Evolutionary conservation across 2,113 vertebrate genomes (phyloP).

Genomic region (Lamprotornis superbus): DNA sequence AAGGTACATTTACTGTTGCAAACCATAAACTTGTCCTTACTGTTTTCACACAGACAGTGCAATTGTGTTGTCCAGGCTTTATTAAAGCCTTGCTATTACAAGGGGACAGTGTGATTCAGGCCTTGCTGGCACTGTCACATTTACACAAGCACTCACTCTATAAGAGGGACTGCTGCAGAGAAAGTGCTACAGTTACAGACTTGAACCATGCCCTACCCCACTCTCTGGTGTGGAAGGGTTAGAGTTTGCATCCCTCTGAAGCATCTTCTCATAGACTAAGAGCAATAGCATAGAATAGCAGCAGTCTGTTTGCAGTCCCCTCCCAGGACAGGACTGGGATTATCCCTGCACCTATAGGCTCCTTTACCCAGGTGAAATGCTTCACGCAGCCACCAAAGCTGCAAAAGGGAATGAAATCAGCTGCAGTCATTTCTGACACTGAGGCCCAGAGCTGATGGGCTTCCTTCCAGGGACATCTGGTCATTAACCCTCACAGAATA

Average conservation of each 20-base stretch:
- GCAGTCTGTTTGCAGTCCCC: not conserved
- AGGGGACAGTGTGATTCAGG: not conserved
- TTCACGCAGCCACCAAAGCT: not conserved
- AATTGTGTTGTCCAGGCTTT: not conserved
- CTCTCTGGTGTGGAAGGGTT: not conserved
- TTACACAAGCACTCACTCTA: not conserved
- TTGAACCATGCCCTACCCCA: not conserved
- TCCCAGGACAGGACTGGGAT: not conserved
- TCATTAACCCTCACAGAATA: constrained; percentile 43
- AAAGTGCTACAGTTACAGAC: not conserved
- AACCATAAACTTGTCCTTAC: not conserved
- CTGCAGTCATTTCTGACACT: not conserved
- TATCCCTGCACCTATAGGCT: not conserved
- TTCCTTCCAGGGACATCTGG: constrained; percentile 56
- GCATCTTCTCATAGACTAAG: not conserved
- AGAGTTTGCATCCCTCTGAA: not conserved
- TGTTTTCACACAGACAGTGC: not conserved
- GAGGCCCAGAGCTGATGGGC: not conserved
- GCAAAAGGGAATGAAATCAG: not conserved
- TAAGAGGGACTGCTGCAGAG: not conserved
- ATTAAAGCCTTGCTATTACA: not conserved
- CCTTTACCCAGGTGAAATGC: not conserved
- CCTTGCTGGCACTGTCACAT: not conserved
- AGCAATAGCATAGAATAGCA: not conserved
- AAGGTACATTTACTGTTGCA: not conserved